phyloP scores from a whole-genome alignment of 2,113 vertebrate genomes.

The Potamarius usumacintae region DNA sequence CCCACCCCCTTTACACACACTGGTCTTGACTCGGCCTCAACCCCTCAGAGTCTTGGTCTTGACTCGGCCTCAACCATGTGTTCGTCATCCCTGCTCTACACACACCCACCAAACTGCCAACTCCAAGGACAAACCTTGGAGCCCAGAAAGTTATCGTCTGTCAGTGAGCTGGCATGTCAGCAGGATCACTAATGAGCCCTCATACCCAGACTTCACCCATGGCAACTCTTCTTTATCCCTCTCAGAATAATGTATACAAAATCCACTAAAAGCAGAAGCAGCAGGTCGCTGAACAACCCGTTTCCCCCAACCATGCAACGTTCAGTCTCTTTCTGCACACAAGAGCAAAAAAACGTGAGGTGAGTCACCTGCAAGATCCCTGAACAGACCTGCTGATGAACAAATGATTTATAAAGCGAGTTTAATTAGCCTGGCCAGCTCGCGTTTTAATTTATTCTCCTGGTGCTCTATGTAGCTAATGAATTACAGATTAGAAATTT shows the following conservation, averaged over 20 bases:
- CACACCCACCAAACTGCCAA: not conserved
- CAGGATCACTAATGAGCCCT: not conserved
- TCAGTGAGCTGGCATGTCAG: not conserved
- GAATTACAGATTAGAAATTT: constrained; percentile 2
- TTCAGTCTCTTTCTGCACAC: not conserved
- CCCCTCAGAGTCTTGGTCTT: too few relatives aligned
- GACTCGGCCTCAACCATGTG: too few relatives aligned
- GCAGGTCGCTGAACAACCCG: not conserved
- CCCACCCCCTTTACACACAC: too few relatives aligned
- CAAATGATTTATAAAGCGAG: not conserved
- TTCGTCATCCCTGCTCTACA: not conserved
- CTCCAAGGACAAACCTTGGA: not conserved
- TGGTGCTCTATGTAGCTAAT: not conserved
- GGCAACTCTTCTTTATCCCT: not conserved
- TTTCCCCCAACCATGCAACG: not conserved
- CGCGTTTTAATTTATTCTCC: not conserved
- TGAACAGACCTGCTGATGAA: constrained; percentile 1
- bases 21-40: too few relatives aligned
- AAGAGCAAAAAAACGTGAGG: not conserved
- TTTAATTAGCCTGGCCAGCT: constrained; percentile 4
- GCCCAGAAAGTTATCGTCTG: not conserved
- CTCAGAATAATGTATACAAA: not conserved
- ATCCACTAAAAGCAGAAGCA: not conserved
- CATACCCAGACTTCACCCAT: not conserved
- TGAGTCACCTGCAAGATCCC: not conserved